These are phyloP conservation scores for Oasisia sp. DNA, from an alignment of 2,888 invertebrate genomes.

Conservation along the genomic window DNA sequence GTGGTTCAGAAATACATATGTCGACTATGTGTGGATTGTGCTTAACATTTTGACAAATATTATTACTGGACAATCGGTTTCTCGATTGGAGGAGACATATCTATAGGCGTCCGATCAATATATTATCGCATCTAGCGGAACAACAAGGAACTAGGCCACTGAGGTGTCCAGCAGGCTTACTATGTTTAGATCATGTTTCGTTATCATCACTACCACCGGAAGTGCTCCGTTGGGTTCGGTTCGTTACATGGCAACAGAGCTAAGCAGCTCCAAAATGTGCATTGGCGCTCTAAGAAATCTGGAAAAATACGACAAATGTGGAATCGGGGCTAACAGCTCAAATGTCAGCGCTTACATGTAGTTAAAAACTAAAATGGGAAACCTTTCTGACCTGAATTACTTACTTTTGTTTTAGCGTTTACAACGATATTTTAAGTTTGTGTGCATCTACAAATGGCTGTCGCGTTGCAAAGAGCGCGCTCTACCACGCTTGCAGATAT, in stretches of 20 bases:
- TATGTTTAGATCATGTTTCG: background rate
- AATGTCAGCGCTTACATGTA: background rate
- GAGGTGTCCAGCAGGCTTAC: background rate
- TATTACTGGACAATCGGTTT: too few species aligned
- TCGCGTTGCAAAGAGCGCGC: background rate
- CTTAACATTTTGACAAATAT: too few species aligned
- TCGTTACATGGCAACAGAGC: background rate
- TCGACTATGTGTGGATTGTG: too few species aligned
- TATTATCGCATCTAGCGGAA: background rate
- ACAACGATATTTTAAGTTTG: background rate
- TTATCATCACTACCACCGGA: background rate
- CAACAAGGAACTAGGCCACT: background rate
- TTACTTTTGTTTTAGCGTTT: background rate
- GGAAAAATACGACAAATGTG: background rate
- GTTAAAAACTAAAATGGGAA: background rate
- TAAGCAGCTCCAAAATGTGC: background rate
- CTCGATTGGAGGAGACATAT: too few species aligned
- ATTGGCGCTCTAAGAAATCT: background rate
- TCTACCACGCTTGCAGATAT: slow-evolving; percentile 26
- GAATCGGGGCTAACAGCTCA: background rate
- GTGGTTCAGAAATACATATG: too few species aligned
- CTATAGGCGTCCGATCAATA: background rate
- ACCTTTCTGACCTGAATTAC: slow-evolving; percentile 5
- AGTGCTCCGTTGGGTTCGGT: background rate
- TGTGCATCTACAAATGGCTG: background rate